These are phyloP conservation scores for Melanerpes formicivorus DNA, from an alignment of 2,113 vertebrate species.

Conservation along the genomic window DNA sequence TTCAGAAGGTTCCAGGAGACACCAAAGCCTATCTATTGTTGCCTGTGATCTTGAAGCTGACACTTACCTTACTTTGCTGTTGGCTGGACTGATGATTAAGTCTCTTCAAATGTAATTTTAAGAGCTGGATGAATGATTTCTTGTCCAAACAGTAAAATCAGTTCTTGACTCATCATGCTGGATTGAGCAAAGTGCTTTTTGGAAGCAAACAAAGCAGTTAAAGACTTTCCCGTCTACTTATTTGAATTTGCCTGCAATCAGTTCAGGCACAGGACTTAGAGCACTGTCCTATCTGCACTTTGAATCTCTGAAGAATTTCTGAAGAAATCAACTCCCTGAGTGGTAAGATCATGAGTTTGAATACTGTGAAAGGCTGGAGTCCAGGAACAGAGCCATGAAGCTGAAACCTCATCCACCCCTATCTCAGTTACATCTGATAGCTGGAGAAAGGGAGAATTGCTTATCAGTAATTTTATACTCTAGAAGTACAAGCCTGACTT, in stretches of 20 bases:
- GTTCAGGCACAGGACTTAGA: neutral
- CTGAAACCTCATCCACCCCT: slow-evolving; percentile 16
- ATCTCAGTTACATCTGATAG: slow-evolving; percentile 38
- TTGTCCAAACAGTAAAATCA: neutral
- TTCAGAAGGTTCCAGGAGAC: neutral
- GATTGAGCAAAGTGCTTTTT: neutral
- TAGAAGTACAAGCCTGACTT: neutral
- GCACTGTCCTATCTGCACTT: neutral
- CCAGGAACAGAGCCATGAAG: neutral
- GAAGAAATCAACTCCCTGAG: slow-evolving; percentile 3
- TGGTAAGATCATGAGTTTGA: neutral
- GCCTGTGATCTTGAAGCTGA: neutral
- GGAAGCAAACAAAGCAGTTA: neutral
- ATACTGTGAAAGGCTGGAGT: neutral
- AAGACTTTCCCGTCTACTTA: neutral
- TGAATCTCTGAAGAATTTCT: slow-evolving; percentile 37
- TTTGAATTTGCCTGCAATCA: neutral
- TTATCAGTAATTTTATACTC: slow-evolving; percentile 46
- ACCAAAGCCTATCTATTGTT: neutral
- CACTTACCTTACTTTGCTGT: neutral
- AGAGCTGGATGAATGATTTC: neutral
- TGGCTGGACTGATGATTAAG: neutral
- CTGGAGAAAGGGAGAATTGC: neutral
- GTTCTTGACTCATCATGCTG: neutral
- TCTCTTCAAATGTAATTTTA: neutral